These are phyloP conservation scores for Bedellia somnulentella DNA, from an alignment of 2,888 invertebrate genomes.

Conservation along the genomic window DNA sequence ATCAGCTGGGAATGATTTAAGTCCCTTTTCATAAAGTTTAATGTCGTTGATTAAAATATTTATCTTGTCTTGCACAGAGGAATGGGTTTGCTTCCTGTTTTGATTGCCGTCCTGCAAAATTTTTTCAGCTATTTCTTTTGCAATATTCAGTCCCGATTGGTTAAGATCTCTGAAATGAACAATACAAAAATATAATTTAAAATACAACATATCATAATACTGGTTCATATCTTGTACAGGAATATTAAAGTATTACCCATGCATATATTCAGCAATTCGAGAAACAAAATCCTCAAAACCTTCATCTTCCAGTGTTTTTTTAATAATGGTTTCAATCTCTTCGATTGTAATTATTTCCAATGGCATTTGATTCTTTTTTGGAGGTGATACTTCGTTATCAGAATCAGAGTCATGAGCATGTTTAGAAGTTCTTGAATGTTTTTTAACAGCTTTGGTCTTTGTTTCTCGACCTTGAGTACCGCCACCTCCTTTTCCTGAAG, in stretches of 20 bases:
- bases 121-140: conserved; percentile 75
- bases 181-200: conserved; percentile 6
- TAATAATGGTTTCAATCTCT: conserved; percentile 70
- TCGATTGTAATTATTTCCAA: conserved; percentile 67
- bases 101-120: conserved; percentile 72
- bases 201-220: background rate
- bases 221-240: background rate
- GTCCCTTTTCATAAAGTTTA: conserved; percentile 78
- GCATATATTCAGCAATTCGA: conserved; percentile 69
- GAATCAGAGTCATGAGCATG: conserved; percentile 68
- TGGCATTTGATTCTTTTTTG: conserved; percentile 33
- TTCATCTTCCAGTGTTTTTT: conserved; percentile 66
- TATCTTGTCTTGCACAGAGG: conserved; percentile 80
- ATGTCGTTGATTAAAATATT: conserved; percentile 75
- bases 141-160: conserved; percentile 65
- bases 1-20: conserved; percentile 64
- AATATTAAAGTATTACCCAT: conserved; percentile 49
- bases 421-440: conserved; percentile 63
- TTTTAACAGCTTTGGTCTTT: conserved; percentile 92
- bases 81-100: conserved; percentile 74
- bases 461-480: conserved; percentile 93
- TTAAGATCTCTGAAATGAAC: conserved; percentile 61
- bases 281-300: conserved; percentile 71
- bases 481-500: conserved; percentile 86
- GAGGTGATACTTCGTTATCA: conserved; percentile 52